Base-by-base conservation (phyloP, 2,113 vertebrate species). In the Tachysurus fulvidraco region DNA sequence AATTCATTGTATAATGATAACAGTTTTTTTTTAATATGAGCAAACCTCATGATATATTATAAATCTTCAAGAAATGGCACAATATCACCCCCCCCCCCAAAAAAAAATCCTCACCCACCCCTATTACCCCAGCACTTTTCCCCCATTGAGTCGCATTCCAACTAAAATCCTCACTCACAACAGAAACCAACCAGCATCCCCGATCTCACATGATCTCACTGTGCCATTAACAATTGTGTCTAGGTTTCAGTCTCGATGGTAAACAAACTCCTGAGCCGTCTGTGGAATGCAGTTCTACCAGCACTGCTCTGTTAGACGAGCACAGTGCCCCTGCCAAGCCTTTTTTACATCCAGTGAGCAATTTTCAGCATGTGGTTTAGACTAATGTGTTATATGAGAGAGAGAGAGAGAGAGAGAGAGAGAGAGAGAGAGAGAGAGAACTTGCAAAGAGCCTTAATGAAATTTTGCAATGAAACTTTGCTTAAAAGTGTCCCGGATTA, bases 251-350 rank as follows among this genome's bases (percentile, higher is more conserved):
- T 52, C n/a, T 8, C 55, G 8, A 69, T 78, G 82, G 55, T 71
- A 71, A 59, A 54, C 36, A 16, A 81, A 85, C 52, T 54, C 65
- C 14, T 5, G 55, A 19, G 30, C 57, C 30, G 71, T 28, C 69
- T 44, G 71, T 81, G 87, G 83, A 88, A 85, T 85, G 84, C 77
- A 64, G 83, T 85, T 60, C 65, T 60, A 69, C 46, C 87, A 80
- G 84, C 57, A 81, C n/a, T 73, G 59, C 65, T 64, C 52, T 44
- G 41, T n/a, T 59, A 81, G 83, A 88, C 73, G 73, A 73, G 57
- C 30, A 30, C 21, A 44, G 44, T 10, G 25, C 46, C 52, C 55
- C 6, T 74, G 57, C 83, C 83, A 88, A 85, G 60, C 77, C 77
- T 81, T 88, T 73, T 62, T 54, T 81, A 19, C 78, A 64, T 77